Base-by-base conservation (phyloP, 2,797 vertebrate genomes). In the Gymnothorax javanicus region DNA sequence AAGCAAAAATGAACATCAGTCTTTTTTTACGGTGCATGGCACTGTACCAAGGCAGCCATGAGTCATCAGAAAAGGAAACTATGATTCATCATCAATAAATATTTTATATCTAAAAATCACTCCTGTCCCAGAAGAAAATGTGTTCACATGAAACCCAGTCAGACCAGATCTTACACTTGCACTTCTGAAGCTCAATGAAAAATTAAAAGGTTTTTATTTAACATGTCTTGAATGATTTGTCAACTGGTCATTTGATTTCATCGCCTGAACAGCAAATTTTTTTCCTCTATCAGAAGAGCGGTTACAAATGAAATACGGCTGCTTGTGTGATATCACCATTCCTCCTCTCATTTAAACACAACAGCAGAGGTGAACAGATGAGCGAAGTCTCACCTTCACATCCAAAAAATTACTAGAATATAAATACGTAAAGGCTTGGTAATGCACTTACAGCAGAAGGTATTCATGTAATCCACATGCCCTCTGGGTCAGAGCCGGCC, bases 401-500 rank as follows among this genome's bases (percentile, higher is more conserved):
- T 92, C 89, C 87, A 87, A 88, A 89, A 88, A 91, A 77, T 88
- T 88, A 87, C 88, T 85, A 87, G 91, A 93, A 93, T 94, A 43
- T 43, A 43, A 43, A 2, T 43, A 43, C 90, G 92, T 89, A 43
- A 88, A 77, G 50, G 88, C 92, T 90, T 90, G 88, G 87, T 84
- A 86, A 86, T 82, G 85, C 79, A 67, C 25, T 88, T 87, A 88
- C 59, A 89, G 87, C 90, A 87, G 64, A n/a, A 73, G 79, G 64
- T 86, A 82, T 91, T 93, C 91, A 91, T 93, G 92, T 91, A 91
- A 57, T 89, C 89, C 87, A 84, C 82, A 64, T 85, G 87, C 90
- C 89, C 91, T 83, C 33, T 15, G 60, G 89, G 88, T 91, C 89
- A 89, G n/a, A n/a, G n/a, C n/a, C 90, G 92, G 94, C 94, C 94